These are phyloP conservation scores for Spodoptera frugiperda DNA, from an alignment of 1,140 invertebrate genomes.

Conservation along the genomic window DNA sequence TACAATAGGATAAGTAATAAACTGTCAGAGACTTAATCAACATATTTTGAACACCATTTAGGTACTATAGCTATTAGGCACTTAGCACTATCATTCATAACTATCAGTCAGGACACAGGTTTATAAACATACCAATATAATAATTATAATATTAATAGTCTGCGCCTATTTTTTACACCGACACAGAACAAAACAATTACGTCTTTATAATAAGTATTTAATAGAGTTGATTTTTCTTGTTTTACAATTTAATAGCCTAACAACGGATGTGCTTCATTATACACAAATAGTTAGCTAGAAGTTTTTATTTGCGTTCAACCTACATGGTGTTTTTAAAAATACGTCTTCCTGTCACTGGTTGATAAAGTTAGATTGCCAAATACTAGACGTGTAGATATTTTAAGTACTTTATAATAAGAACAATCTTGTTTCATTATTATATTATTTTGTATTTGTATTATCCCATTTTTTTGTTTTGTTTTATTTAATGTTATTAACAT, in stretches of 20 bases:
- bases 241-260: constrained; percentile 47
- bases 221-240: constrained; percentile 46
- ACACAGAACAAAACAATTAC: constrained; percentile 39
- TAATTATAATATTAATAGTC: constrained; percentile 18
- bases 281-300: constrained; percentile 38
- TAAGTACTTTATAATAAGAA: constrained; percentile 29
- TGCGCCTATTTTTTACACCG: constrained; percentile 6
- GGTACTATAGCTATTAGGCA: no score
- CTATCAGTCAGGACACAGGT: not conserved
- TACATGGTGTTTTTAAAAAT: constrained; percentile 15
- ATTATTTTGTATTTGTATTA: no score
- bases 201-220: constrained; percentile 21
- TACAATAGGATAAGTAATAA: no score
- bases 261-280: constrained; percentile 48
- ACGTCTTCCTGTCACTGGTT: constrained; percentile 20
- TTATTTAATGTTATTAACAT: no score
- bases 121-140: not conserved
- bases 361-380: not conserved
- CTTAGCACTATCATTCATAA: not conserved
- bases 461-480: no score
- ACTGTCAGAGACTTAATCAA: no score
- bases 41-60: no score
- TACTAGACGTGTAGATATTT: constrained; percentile 12
- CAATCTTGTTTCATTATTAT: not conserved
- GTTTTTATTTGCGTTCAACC: constrained; percentile 37